Percentiles rank a stretch among this genome's conserved stretches.
Evolutionary conservation across 2,113 vertebrate species (phyloP).

Genomic region (Tupaia tana): DNA sequence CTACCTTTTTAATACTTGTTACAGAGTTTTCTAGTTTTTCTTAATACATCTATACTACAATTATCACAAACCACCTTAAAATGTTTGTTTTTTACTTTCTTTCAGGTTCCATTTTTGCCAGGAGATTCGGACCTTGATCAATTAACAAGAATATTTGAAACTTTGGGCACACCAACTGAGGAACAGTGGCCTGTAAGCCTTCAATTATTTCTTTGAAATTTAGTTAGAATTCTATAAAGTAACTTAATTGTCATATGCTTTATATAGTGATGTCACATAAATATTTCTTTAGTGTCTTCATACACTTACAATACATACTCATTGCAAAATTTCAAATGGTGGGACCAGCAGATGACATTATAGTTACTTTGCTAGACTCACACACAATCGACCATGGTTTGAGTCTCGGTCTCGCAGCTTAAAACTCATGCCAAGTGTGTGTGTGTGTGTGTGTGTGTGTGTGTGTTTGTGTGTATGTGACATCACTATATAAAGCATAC

Average conservation of each 20-base stretch:
- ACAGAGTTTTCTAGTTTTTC: background rate
- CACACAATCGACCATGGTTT: no score
- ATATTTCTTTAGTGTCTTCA: background rate
- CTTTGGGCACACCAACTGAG: slow-evolving; percentile 96
- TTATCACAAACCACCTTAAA: slow-evolving; percentile 37
- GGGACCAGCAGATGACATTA: no score
- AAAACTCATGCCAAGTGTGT: no score
- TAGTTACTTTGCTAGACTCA: no score
- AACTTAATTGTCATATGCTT: background rate
- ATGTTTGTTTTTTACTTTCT: slow-evolving; percentile 48
- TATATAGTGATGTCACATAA: background rate
- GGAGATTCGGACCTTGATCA: slow-evolving; percentile 99
- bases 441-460: no score
- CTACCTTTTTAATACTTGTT: slow-evolving; percentile 41
- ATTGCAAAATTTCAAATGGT: background rate
- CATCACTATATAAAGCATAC: no score
- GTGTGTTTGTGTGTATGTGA: no score
- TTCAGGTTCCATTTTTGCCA: slow-evolving; percentile 96
- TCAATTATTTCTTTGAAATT: slow-evolving; percentile 36
- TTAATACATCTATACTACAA: background rate
- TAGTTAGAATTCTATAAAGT: background rate
- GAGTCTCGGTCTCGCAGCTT: no score
- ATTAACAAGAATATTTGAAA: slow-evolving; percentile 97
- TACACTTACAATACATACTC: background rate
- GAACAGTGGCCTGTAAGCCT: slow-evolving; percentile 95